These are phyloP conservation scores for Heliothis virescens DNA, from an alignment of 1,140 invertebrate species.

Conservation along the genomic window DNA sequence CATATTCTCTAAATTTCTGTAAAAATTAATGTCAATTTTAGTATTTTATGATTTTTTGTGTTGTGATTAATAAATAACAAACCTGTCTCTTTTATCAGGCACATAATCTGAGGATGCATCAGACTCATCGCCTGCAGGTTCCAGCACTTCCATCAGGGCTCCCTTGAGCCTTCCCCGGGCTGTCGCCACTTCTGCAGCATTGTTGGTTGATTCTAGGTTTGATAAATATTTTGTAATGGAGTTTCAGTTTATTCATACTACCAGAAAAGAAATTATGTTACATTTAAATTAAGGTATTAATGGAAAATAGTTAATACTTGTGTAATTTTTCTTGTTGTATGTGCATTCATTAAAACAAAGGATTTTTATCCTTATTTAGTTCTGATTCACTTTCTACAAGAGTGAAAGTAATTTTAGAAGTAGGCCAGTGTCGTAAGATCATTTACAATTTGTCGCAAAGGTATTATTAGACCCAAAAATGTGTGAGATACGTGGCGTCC, in stretches of 20 bases:
- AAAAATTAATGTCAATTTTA: not conserved
- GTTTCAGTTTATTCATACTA: not conserved
- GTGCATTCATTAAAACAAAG: not conserved
- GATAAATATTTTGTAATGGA: not conserved
- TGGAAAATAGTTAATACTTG: no score
- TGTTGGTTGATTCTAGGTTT: no score
- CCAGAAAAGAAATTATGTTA: no score
- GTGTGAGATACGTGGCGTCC: not conserved
- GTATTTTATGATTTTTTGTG: not conserved
- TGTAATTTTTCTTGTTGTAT: not conserved
- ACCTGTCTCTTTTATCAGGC: slow-evolving; percentile 63
- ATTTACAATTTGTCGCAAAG: not conserved
- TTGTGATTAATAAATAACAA: not conserved
- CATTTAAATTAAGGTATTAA: no score
- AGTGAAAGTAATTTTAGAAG: not conserved
- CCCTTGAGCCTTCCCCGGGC: slow-evolving; percentile 89
- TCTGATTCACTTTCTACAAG: not conserved
- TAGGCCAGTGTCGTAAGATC: not conserved
- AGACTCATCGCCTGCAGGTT: slow-evolving; percentile 86
- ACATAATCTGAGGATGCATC: slow-evolving; percentile 80
- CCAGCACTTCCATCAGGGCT: slow-evolving; percentile 88
- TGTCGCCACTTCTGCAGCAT: slow-evolving; percentile 80
- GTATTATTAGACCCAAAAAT: not conserved
- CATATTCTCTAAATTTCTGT: no score
- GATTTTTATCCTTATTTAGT: not conserved